These are phyloP conservation scores for Nibea coibor DNA, from an alignment of 2,113 vertebrate genomes.

Conservation along the genomic window DNA sequence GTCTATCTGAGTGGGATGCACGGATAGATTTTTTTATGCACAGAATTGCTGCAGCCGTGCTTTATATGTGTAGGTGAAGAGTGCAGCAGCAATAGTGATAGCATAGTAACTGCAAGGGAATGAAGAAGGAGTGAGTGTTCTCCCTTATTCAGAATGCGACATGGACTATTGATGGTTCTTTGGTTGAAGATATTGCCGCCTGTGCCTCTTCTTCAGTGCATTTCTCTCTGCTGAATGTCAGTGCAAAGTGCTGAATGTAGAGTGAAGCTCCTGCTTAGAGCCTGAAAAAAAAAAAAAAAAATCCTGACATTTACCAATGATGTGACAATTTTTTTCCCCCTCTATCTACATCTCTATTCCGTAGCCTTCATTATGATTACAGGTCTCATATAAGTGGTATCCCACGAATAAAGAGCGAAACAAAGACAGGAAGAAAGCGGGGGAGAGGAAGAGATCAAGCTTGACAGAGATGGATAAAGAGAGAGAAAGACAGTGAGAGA, in stretches of 20 bases:
- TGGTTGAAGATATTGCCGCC: slow-evolving; percentile 12
- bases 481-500: background rate
- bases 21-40: background rate
- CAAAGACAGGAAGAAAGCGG: background rate
- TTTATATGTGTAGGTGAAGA: slow-evolving; percentile 8
- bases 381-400: slow-evolving; percentile 8
- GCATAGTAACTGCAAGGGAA: background rate
- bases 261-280: background rate
- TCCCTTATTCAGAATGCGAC: background rate
- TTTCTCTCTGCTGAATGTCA: slow-evolving; percentile 25
- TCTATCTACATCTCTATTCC: slow-evolving; percentile 14
- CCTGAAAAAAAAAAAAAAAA: background rate
- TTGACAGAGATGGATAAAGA: slow-evolving; percentile 60
- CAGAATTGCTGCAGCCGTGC: background rate
- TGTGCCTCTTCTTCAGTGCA: slow-evolving; percentile 4
- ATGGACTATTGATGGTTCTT: background rate
- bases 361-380: slow-evolving; percentile 11
- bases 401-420: slow-evolving; percentile 3
- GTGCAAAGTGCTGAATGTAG: background rate
- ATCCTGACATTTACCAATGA: slow-evolving; percentile 30
- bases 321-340: background rate
- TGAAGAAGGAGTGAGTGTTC: background rate
- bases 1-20: background rate
- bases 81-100: background rate
- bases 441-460: slow-evolving; percentile 22